Base-by-base conservation (phyloP, 2,888 invertebrate genomes). In the Drosophila birchii region DNA sequence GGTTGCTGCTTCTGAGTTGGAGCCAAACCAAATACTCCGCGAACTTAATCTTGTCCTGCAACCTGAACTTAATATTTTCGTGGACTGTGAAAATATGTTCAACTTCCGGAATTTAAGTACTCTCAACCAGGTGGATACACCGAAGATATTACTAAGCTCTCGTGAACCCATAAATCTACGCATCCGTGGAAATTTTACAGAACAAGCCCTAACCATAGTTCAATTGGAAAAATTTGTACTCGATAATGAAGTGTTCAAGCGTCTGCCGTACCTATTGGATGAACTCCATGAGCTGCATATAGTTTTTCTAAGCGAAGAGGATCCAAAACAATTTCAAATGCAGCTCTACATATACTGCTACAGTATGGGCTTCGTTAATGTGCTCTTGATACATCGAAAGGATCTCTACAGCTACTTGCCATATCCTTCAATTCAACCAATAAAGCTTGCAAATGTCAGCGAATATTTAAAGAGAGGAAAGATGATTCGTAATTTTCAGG, bases 371-470 rank as follows among this genome's bases (percentile, higher is more conserved):
- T 78, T 83, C 11, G 67, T 83, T 7, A 80, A 83, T 63, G 74
- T 67, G 2, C 9, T 83, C 20, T 56, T 86, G 1, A 36, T 83
- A 3, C n/a, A 75, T n/a, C 0, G 26, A 44, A 8, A 3, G 23
- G 8, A 29, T 0, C 29, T 83, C 4, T 66, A 55, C 39, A 86
- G 75, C 44, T 86, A 83, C 60, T 29, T 51, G 29, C 86, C 86
- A 0, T 82, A 82, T 59, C 83, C 86, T 0, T 20, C 16, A 2
- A 41, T 79, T 1, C 43, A 36, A n/a, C 8, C 32, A 0, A 5
- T 44, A 0, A 12, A 8, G 14, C 43, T 82, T 1, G 0, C 18
- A 1, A 57, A 54, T 1, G 43, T 82, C 2, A 41, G 44, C 0
- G 79, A 86, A 18, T 86, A 82, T 18, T 20, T 80, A 8, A 41